Percentiles rank a stretch among this genome's conserved stretches.
phyloP scores from a whole-genome alignment of 53 echinoderm and acorn worm genomes.

The Patiria pectinifera region DNA sequence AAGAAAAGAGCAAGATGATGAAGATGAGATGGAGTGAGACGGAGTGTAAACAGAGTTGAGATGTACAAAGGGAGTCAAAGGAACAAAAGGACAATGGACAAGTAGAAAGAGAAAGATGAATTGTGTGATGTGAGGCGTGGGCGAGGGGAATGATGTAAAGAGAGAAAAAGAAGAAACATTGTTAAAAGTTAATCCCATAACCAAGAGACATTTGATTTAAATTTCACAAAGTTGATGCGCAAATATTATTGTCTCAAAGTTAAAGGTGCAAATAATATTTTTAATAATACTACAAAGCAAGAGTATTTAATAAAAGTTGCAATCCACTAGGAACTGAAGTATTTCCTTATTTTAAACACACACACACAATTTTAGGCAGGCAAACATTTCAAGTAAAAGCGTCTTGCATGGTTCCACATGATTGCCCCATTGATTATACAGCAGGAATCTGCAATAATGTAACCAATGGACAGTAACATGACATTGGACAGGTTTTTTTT shows the following conservation, averaged over 20 bases:
- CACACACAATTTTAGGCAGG: no score
- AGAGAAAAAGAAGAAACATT: slow-evolving; percentile 8
- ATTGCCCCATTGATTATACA: no score
- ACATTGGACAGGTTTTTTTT: background rate
- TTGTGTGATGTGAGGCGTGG: background rate
- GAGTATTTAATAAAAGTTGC: no score
- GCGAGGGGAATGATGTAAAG: slow-evolving; percentile 1
- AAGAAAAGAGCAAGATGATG: background rate
- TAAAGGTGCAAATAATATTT: no score
- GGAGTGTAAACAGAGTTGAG: background rate
- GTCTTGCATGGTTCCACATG: no score
- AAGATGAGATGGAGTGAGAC: background rate
- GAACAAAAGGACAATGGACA: background rate
- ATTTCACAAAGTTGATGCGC: background rate
- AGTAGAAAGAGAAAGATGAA: background rate
- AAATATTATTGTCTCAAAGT: no score
- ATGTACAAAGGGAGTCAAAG: background rate
- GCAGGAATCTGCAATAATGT: background rate
- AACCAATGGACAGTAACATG: background rate
- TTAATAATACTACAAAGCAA: no score
- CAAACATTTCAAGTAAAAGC: no score
- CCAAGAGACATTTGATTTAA: background rate
- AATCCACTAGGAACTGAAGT: no score
- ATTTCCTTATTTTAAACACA: no score
- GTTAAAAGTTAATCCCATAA: slow-evolving; percentile 14